A percentile compares a stretch with the other conserved stretches of the same genome.
Conservation (phyloP, 2,888 invertebrate species). For the Aplocera efformata region DNA sequence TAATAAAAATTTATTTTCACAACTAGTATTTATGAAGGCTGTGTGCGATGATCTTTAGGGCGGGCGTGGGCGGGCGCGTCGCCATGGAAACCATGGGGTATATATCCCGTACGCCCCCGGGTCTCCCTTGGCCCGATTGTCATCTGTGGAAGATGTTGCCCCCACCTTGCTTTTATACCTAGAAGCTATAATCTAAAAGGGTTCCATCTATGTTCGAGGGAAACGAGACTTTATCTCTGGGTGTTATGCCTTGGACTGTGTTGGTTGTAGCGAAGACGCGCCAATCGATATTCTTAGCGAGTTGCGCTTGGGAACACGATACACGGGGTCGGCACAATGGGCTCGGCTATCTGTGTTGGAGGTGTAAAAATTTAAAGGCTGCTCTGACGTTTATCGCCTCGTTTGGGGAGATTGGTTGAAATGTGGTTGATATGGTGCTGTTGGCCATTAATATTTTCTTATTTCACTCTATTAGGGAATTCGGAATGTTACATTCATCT, state of each 20-base stretch:
- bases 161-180: constrained; percentile 66
- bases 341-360: constrained; percentile 29
- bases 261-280: constrained; percentile 11
- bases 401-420: constrained; percentile 18
- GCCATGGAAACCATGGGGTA: constrained; percentile 65
- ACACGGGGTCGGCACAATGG: constrained; percentile 34
- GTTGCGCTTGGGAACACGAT: constrained; percentile 27
- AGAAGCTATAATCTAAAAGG: constrained; percentile 70
- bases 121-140: constrained; percentile 67
- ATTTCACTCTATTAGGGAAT: too few relatives aligned
- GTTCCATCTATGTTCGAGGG: constrained; percentile 48
- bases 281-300: constrained; percentile 54
- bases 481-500: too few relatives aligned
- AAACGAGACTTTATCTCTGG: constrained; percentile 42
- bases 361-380: constrained; percentile 30
- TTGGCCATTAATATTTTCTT: background rate
- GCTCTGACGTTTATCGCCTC: constrained; percentile 19
- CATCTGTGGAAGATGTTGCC: constrained; percentile 68
- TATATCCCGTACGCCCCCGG: constrained; percentile 65
- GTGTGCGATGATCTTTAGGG: constrained; percentile 66
- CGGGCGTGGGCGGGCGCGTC: constrained; percentile 67
- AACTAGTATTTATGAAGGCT: constrained; percentile 56
- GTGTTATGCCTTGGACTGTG: constrained; percentile 32
- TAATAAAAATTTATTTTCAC: constrained; percentile 75
- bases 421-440: constrained; percentile 6